Evolutionary conservation across 2,113 vertebrate genomes (phyloP).

Genomic region (Hystrix brachyura): DNA sequence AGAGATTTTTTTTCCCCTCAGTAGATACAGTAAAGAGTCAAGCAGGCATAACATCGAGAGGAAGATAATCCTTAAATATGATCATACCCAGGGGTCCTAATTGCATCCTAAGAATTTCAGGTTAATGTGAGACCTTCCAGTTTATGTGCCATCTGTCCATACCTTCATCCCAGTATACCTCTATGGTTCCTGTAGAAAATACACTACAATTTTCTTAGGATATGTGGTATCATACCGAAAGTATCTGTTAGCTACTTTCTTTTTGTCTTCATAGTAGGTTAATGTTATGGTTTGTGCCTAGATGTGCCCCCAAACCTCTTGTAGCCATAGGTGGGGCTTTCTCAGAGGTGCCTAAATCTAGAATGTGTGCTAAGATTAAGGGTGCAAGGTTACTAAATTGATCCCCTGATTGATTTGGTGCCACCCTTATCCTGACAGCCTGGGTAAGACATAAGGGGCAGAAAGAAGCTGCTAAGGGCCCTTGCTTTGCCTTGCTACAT

Average conservation of each 20-base stretch:
- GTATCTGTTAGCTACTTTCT: not conserved
- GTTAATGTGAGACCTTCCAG: not conserved
- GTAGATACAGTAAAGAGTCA: not conserved
- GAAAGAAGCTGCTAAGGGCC: too few species aligned
- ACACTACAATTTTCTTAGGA: not conserved
- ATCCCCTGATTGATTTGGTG: too few species aligned
- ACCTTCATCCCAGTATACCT: not conserved
- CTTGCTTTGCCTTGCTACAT: too few species aligned
- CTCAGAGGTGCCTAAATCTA: too few species aligned
- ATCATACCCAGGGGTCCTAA: not conserved
- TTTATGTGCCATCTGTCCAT: not conserved
- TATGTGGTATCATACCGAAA: not conserved
- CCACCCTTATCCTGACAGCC: too few species aligned
- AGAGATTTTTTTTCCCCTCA: not conserved
- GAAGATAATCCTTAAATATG: constrained; percentile 8
- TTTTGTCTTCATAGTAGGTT: not conserved
- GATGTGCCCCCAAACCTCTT: too few species aligned
- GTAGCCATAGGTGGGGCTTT: too few species aligned
- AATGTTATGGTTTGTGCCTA: too few species aligned
- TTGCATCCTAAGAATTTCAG: not conserved
- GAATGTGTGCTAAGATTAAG: too few species aligned
- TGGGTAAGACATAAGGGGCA: too few species aligned
- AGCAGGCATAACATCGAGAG: not conserved
- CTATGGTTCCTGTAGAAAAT: not conserved
- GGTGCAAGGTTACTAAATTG: too few species aligned